phyloP scores from a whole-genome alignment of 2,888 invertebrate species.

The Drosophila flavopinicola region DNA sequence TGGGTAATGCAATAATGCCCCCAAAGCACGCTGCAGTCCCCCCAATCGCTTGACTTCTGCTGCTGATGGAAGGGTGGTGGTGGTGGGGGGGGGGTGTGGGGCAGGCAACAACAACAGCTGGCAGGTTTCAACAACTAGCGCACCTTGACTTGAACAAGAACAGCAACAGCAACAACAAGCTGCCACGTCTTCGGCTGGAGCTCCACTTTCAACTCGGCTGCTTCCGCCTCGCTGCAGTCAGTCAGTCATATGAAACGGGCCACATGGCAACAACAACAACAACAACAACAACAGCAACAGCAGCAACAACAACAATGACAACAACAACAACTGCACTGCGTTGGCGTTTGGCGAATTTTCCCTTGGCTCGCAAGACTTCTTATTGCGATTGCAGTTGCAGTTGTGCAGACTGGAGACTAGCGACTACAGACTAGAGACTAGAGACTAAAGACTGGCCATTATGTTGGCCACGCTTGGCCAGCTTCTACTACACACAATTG shows the following conservation, averaged over 20 bases:
- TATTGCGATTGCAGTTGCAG: slow-evolving; percentile 50
- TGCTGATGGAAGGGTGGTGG: no score
- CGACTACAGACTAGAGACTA: slow-evolving; percentile 10
- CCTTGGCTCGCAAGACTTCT: slow-evolving; percentile 40
- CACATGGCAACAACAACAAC: slow-evolving; percentile 33
- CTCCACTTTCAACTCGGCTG: slow-evolving; percentile 69
- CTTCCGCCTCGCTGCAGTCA: slow-evolving; percentile 50
- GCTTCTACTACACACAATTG: slow-evolving; percentile 20
- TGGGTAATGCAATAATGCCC: slow-evolving; percentile 36
- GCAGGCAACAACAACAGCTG: slow-evolving; percentile 46
- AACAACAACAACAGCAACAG: no score
- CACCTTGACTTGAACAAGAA: slow-evolving; percentile 40
- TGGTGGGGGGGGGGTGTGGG: no score
- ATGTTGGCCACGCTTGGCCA: slow-evolving; percentile 71
- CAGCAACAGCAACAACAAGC: slow-evolving; percentile 3
- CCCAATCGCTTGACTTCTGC: neutral
- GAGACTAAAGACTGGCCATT: slow-evolving; percentile 44
- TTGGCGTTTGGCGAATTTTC: slow-evolving; percentile 56
- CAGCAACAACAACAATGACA: no score
- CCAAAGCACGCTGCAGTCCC: neutral
- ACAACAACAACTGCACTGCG: slow-evolving; percentile 16
- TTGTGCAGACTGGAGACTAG: slow-evolving; percentile 1
- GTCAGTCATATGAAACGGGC: slow-evolving; percentile 54
- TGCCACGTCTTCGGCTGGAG: slow-evolving; percentile 16
- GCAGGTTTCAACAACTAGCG: slow-evolving; percentile 39